Evolutionary conservation across 2,113 vertebrate genomes (phyloP).

Genomic region (Hyperopisus bebe): DNA sequence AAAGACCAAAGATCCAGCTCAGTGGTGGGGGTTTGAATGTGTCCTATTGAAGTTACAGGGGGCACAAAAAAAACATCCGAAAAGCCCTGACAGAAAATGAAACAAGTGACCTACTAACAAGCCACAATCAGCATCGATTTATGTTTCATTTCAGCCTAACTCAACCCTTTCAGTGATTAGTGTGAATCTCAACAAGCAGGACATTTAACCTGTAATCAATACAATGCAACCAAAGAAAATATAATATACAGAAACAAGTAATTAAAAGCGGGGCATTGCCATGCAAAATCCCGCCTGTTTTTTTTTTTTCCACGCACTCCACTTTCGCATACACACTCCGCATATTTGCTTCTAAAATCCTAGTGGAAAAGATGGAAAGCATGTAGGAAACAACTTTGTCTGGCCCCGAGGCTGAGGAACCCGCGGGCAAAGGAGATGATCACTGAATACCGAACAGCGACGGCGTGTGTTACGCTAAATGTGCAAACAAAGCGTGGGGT

Average conservation of each 20-base stretch:
- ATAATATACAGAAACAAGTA: background rate
- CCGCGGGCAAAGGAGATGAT: background rate
- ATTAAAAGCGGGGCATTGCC: background rate
- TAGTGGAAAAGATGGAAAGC: background rate
- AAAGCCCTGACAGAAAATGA: background rate
- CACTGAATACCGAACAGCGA: background rate
- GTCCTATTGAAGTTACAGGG: background rate
- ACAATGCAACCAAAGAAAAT: background rate
- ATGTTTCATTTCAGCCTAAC: background rate
- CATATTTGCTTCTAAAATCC: background rate
- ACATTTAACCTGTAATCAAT: background rate
- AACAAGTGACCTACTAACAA: background rate
- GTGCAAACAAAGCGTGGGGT: background rate
- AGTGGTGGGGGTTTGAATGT: background rate
- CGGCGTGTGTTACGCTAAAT: background rate
- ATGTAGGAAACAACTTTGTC: background rate
- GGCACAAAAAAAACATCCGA: background rate
- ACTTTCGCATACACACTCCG: background rate
- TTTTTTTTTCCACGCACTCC: background rate
- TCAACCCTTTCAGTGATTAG: background rate
- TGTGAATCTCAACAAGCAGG: background rate
- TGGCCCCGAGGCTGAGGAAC: background rate
- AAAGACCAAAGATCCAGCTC: conserved; percentile 2
- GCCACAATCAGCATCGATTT: background rate
- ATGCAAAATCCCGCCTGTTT: background rate